These are phyloP conservation scores for Callipepla californica DNA, from an alignment of 2,113 vertebrate species.

Conservation along the genomic window DNA sequence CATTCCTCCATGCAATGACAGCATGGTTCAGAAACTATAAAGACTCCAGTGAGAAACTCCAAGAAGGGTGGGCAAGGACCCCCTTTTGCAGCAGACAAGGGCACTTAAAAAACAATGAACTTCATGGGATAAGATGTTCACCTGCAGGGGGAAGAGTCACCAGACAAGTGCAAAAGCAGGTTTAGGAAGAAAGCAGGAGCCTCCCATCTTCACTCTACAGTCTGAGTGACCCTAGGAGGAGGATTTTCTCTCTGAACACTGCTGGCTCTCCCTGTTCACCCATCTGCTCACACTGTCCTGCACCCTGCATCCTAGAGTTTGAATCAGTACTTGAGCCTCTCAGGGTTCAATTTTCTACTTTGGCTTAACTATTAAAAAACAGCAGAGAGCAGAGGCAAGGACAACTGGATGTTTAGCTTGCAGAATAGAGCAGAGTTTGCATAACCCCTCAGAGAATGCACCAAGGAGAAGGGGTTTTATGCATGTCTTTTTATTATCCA, in stretches of 20 bases:
- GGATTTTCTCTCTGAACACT: background rate
- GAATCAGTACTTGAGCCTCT: background rate
- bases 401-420: background rate
- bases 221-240: background rate
- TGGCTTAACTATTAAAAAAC: slow-evolving; percentile 28
- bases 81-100: background rate
- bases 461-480: background rate
- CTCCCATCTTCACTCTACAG: background rate
- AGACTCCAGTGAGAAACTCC: background rate
- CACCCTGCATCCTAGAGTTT: background rate
- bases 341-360: background rate
- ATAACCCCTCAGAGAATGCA: background rate
- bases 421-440: background rate
- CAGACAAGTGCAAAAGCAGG: background rate
- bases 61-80: background rate
- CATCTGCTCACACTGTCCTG: background rate
- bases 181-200: background rate
- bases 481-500: background rate
- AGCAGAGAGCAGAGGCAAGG: background rate
- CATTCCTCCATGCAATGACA: background rate
- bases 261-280: background rate
- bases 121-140: accelerated
- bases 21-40: background rate
- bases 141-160: background rate
- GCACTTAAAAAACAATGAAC: accelerated